These are phyloP conservation scores for Pseudorhombus dupliciocellatus DNA, from an alignment of 2,113 vertebrate species.

Conservation along the genomic window DNA sequence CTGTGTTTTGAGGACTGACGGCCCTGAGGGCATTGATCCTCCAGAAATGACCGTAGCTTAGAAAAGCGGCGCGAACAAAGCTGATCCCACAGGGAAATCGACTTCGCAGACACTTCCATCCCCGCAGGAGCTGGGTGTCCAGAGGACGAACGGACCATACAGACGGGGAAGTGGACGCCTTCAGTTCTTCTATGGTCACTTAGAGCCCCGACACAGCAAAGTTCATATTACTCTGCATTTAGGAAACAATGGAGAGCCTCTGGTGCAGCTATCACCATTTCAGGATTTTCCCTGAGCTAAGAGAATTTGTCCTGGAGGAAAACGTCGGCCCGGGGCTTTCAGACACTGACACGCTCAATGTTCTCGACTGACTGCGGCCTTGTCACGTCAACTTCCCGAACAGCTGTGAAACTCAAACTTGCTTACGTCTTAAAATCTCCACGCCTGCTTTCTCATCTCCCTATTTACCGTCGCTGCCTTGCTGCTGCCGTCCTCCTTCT, in stretches of 20 bases:
- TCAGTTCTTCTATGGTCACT: constrained; percentile 21
- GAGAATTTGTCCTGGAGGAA: no score
- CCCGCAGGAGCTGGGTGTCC: not conserved
- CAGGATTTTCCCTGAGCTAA: no score
- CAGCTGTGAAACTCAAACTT: not conserved
- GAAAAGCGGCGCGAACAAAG: no score
- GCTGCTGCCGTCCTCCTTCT: constrained; percentile 28
- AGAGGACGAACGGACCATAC: not conserved
- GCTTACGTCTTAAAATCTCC: not conserved
- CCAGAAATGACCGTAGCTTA: not conserved
- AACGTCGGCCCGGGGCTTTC: no score
- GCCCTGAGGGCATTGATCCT: not conserved
- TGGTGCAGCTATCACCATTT: no score
- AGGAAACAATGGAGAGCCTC: no score
- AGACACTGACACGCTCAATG: no score
- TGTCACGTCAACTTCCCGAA: not conserved
- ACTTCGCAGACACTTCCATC: constrained; percentile 9
- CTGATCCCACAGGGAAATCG: constrained; percentile 5
- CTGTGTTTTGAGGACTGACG: not conserved
- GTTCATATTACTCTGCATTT: no score
- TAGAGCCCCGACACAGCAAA: constrained; percentile 24
- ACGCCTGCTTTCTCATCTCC: constrained; percentile 22
- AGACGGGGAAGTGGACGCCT: constrained; percentile 2
- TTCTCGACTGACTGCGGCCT: not conserved
- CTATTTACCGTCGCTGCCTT: constrained; percentile 30